Percentiles rank a stretch among this genome's conserved stretches.
These are phyloP conservation scores for Catostylus mosaicus DNA, from an alignment of 30 jellyfish, hydroid and myxozoan species.

Conservation along the genomic window DNA sequence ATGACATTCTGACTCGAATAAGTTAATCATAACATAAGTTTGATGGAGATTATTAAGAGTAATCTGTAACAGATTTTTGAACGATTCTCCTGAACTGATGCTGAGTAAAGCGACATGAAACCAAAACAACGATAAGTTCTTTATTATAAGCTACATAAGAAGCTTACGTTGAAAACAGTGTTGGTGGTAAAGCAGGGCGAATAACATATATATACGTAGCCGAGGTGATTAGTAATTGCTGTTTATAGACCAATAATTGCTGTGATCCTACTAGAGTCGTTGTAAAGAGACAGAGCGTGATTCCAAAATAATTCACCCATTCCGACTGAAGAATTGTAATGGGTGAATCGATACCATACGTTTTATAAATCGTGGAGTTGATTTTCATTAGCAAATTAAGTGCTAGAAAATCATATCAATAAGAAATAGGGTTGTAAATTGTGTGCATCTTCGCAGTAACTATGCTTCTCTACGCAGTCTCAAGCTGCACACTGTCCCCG, in stretches of 20 bases:
- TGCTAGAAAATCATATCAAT: too few relatives aligned
- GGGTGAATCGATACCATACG: too few relatives aligned
- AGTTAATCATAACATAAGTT: not conserved
- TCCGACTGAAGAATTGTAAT: too few relatives aligned
- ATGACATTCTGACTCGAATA: not conserved
- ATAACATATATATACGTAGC: not conserved
- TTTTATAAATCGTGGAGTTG: too few relatives aligned
- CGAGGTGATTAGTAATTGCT: not conserved
- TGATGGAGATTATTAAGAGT: not conserved
- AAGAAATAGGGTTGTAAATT: too few relatives aligned
- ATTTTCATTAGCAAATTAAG: too few relatives aligned
- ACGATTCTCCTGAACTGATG: not conserved
- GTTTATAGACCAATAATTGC: not conserved
- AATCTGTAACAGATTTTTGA: not conserved
- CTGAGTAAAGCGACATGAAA: constrained; percentile 8
- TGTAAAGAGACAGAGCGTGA: too few relatives aligned
- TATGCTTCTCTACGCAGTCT: too few relatives aligned
- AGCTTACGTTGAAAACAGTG: not conserved
- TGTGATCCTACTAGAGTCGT: not conserved
- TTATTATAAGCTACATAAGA: not conserved
- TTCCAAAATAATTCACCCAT: too few relatives aligned
- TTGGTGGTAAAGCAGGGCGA: not conserved
- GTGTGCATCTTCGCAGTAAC: too few relatives aligned
- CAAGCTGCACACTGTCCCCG: too few relatives aligned
- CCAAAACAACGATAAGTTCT: not conserved